Evolutionary conservation across 1,140 invertebrate genomes (phyloP).

Genomic region (Dryas iulia): DNA sequence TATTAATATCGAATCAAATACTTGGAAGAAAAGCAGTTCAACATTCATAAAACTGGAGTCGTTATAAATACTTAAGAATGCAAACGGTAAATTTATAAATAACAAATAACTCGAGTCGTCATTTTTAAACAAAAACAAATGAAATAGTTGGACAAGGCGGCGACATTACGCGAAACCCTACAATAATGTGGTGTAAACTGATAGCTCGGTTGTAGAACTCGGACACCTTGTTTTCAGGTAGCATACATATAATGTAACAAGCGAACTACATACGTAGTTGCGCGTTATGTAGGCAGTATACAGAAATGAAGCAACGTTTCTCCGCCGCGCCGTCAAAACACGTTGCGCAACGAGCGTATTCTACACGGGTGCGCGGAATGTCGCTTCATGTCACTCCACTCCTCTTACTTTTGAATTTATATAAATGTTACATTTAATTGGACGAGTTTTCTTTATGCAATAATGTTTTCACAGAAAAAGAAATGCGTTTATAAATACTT

Average conservation of each 20-base stretch:
- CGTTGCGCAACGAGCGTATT: constrained; percentile 62
- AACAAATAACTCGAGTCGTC: no score
- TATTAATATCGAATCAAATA: no score
- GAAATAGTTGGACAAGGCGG: background rate
- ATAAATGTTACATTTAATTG: background rate
- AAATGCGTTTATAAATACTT: background rate
- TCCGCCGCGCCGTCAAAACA: constrained; percentile 63
- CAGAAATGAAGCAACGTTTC: constrained; percentile 42
- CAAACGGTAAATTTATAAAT: no score
- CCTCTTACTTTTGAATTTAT: background rate
- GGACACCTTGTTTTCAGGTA: constrained; percentile 10
- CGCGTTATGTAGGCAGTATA: constrained; percentile 23
- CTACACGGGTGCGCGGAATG: constrained; percentile 31
- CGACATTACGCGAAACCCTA: background rate
- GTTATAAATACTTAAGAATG: no score
- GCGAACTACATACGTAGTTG: background rate
- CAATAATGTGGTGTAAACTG: constrained; percentile 2
- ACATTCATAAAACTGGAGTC: no score
- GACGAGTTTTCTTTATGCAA: background rate
- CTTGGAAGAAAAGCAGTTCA: no score
- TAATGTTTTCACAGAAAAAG: background rate
- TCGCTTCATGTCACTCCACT: constrained; percentile 5
- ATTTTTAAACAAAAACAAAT: no score
- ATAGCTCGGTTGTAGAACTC: constrained; percentile 9
- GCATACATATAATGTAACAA: constrained; percentile 11